Base-by-base conservation (phyloP, 2,797 vertebrate genomes). In the Delichon dasypus region DNA sequence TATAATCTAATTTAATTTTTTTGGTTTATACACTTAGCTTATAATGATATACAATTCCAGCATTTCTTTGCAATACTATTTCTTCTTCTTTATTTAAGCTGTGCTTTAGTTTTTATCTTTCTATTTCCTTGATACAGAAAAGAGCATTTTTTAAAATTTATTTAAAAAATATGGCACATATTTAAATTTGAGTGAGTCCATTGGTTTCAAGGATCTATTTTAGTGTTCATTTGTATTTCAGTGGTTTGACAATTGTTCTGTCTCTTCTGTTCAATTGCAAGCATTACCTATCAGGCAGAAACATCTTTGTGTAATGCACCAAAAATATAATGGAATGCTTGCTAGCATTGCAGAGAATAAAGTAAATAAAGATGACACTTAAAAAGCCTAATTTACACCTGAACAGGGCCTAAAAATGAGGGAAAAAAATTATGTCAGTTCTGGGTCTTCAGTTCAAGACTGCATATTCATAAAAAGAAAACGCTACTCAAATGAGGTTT, bases 331-430 rank as follows among this genome's bases (percentile, higher is more conserved):
- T 25, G 45, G 22, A 67, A 73, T 7, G 70, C 47, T 73, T 83
- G 32, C 23, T 64, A 66, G 66, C 26, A 74, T 86, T 79, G 4
- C 47, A 85, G 76, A 79, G 36, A 20, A 51, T 10, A 70, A 82
- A 88, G 7, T 83, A 91, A 86, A 85, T 44, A 91, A 78, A 2
- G 40, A n/a, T 48, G 64, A 62, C 7, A 62, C 21, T 34, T 20
- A 21, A 53, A 84, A 90, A 26, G 9, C 53, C 36, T 76, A 64
- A 88, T 89, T 95, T 77, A 83, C 83, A 95, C 92, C 94, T 93
- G 72, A 70, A 70, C 32, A 77, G 25, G 42, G 19, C 7, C 26
- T 77, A 68, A 88, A 94, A 68, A n/a, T 9, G 4, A 51, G 12
- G 42, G 0, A 61, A 54, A 48, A 66, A 34, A 15, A 36, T 18